Evolutionary conservation across 2,113 vertebrate genomes (phyloP), one percentile per base, ranked within the genome.

Genomic region (Eublepharis macularius): DNA sequence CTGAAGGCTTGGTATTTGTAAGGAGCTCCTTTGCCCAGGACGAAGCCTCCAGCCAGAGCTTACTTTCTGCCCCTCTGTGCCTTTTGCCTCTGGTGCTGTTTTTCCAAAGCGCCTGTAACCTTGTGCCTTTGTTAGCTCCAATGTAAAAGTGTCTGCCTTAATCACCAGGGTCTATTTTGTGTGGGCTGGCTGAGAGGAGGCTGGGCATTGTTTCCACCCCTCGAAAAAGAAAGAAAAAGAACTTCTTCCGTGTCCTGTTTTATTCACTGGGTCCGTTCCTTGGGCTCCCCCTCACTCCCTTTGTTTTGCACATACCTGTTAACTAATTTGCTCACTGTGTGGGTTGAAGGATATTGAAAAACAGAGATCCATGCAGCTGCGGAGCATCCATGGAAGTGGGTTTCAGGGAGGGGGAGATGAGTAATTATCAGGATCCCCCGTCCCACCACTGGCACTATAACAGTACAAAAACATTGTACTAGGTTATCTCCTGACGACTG

Each of bases 231-330:
- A 69, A 49, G 24, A 60, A 60, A 24, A 60, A 4, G 6, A 5
- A 5, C 45, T 47, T 47, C 36, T 21, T 70, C 51, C 34, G 21
- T 36, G 14, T 17, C 70, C 7, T 60, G 69, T 11, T 74, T 16
- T 57, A n/a, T 10, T 60, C 19, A 43, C 51, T 41, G 14, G 45
- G 43, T 21, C 19, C 29, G 2, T 34, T 32, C 43, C 51, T 21
- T 21, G 4, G 54, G 39, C 45, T 45, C 13, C 34, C 21, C 19
- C 7, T 72, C 34, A 11, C n/a, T 69, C 2, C 4, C 32, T 34
- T 2, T 4, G 29, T 80, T 85, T 85, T 85, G 84, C 69, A 85
- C 68, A 63, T 47, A 57, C 17, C 51, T 36, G n/a, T n/a, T 57
- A 39, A 73, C 14, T 73, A 14, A 29, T 29, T 60, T 47, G 39